phyloP scores from a whole-genome alignment of 2,113 vertebrate genomes.

The Pachyramphus minor region DNA sequence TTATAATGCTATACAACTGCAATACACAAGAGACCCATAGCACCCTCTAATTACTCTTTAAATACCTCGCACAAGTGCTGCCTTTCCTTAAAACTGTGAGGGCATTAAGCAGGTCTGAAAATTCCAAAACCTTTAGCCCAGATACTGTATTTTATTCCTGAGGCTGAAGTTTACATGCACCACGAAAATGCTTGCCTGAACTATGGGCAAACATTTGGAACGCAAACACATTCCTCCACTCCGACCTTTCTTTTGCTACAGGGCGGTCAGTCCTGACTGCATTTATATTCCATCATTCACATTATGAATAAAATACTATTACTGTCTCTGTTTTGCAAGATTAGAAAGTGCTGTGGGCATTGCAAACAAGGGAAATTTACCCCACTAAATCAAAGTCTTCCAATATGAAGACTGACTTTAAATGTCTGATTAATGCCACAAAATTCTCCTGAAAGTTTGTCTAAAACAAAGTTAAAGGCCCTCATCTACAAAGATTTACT shows the following conservation, averaged over 20 bases:
- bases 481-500: not conserved
- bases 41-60: constrained; percentile 19
- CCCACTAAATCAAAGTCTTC: not conserved
- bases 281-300: not conserved
- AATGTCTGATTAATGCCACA: not conserved
- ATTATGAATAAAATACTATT: not conserved
- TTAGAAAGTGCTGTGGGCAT: not conserved
- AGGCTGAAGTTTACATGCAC: not conserved
- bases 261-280: not conserved
- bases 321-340: not conserved
- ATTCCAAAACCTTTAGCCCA: not conserved
- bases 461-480: not conserved
- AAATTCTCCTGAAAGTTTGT: not conserved
- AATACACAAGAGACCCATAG: not conserved
- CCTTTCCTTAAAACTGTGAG: not conserved
- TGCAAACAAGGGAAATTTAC: not conserved
- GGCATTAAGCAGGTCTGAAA: not conserved
- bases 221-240: rapidly evolving
- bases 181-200: not conserved
- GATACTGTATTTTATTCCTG: not conserved
- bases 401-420: not conserved
- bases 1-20: not conserved
- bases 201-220: not conserved
- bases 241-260: not conserved
- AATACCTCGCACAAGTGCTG: not conserved